Evolutionary conservation across 2,113 vertebrate genomes (phyloP).

Genomic region (Odobenus rosmarus): DNA sequence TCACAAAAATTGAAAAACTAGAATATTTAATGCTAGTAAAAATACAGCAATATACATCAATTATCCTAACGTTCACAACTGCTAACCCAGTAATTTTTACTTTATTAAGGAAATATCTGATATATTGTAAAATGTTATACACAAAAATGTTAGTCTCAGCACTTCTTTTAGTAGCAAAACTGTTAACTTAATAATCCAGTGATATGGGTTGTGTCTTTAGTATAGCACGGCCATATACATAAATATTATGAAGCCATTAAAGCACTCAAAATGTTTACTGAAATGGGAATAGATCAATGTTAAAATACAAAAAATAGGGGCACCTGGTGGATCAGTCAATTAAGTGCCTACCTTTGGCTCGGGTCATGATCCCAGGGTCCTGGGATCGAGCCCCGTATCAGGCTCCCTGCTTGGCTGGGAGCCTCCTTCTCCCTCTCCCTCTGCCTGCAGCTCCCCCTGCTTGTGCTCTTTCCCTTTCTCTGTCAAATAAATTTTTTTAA

Average conservation of each 20-base stretch:
- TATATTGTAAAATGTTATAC: neutral
- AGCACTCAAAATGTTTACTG: neutral
- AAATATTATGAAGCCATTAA: slow-evolving; percentile 44
- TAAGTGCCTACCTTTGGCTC: neutral
- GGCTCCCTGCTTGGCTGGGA: too few species aligned
- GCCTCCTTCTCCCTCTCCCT: neutral
- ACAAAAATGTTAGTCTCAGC: neutral
- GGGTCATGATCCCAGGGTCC: neutral
- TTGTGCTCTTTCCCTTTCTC: neutral
- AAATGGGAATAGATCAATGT: neutral
- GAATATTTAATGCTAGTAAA: neutral
- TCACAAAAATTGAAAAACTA: neutral
- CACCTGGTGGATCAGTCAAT: neutral
- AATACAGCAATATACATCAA: neutral
- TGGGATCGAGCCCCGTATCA: neutral
- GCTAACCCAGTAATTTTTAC: neutral
- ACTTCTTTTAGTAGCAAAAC: slow-evolving; percentile 28
- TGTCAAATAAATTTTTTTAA: neutral
- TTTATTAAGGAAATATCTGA: slow-evolving; percentile 9
- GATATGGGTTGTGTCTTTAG: neutral
- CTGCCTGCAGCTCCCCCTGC: neutral
- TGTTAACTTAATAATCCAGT: neutral
- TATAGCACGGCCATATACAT: neutral
- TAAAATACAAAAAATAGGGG: neutral
- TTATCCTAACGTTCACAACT: neutral